Evolutionary conservation across 2,797 vertebrate species (phyloP), one percentile per base, ranked within the genome.

Genomic region (Parambassis ranga): DNA sequence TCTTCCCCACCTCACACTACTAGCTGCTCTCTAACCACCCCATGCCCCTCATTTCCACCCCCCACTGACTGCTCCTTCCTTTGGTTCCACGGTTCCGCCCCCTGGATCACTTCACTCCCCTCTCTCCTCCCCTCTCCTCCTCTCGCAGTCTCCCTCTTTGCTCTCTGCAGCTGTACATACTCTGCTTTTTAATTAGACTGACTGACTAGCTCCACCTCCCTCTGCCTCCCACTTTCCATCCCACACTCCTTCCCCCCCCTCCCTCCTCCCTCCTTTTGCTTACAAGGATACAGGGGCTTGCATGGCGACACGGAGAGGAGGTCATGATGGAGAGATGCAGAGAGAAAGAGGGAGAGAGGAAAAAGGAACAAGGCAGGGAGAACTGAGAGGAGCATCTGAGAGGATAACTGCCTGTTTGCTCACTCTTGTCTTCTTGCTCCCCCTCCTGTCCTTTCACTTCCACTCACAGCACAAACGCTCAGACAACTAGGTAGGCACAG

Each of bases 151-250:
- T 76, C 74, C 70, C 63, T 71, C 65, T 63, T 48, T 35, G 56
- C 84, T 88, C 84, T 87, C 88, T 87, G 87, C 91, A 89, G 83
- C 88, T 87, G 83, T 87, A 89, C 90, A 86, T 91, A 90, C 90
- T 91, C 90, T 92, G 89, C 87, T 91, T 91, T 91, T 91, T 92
- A 91, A 92, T 92, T 91, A 91, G 89, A 89, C 78, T 66, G 64
- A 82, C 81, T 84, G 81, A 26, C 66, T 83, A 65, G 85, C 86
- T 78, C 89, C 89, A 67, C 87, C 89, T 72, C 80, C 74, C 53
- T 57, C 64, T 72, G 61, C 75, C 70, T 81, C 68, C 71, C 49
- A 71, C 70, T 74, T 68, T 75, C 66, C 62, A 37, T 59, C 80
- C 39, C 58, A 37, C 55, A 38, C 42, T 30, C 67, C 49, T 33